Conservation (phyloP, 2,113 vertebrate species). For the Muntiacus muntjak region DNA sequence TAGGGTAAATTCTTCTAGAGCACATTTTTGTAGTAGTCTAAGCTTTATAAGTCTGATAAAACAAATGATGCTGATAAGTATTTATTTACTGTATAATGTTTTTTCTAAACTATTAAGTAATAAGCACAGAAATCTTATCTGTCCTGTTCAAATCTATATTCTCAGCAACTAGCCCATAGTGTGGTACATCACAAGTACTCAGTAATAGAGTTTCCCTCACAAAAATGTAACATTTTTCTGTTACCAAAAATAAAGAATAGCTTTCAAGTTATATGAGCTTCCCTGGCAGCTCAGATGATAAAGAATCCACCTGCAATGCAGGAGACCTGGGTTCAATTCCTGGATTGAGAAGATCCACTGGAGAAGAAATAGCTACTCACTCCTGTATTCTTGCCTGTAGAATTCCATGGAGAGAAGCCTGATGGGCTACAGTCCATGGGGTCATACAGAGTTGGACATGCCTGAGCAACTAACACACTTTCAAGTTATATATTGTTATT, state of each 20-base stretch:
- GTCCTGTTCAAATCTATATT: background rate
- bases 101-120: background rate
- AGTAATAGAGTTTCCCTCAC: background rate
- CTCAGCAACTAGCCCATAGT: background rate
- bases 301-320: background rate
- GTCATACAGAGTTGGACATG: no score
- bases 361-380: no score
- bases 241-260: background rate
- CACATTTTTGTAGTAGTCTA: background rate
- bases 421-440: no score
- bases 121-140: background rate
- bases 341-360: no score
- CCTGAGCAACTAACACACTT: no score
- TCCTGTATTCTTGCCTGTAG: no score
- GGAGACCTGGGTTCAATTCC: background rate
- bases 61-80: background rate
- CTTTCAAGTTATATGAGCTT: background rate
- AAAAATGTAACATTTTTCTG: background rate
- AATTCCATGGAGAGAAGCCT: no score
- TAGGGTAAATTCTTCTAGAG: background rate
- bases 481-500: no score
- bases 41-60: background rate
- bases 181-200: background rate
- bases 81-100: background rate
- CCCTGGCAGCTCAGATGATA: background rate